A percentile compares a stretch with the other conserved stretches of the same genome.
phyloP scores from a whole-genome alignment of 2,113 vertebrate species.

The Antechinus flavipes region DNA sequence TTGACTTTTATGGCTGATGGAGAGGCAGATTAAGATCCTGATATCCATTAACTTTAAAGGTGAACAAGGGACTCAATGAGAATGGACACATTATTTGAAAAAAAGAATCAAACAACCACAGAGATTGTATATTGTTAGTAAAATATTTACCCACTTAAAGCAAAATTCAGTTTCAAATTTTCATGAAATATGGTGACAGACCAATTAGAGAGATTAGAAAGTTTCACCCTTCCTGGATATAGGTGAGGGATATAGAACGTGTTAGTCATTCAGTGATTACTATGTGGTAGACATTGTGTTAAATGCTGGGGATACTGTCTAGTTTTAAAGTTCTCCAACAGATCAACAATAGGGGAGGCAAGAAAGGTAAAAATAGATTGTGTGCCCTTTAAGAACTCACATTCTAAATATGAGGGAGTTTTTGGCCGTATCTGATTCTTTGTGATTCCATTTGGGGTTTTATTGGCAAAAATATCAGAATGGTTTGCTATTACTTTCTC shows the following conservation, averaged over 20 bases:
- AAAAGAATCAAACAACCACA: not conserved
- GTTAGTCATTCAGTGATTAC: not conserved
- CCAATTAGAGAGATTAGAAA: not conserved
- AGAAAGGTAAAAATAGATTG: not conserved
- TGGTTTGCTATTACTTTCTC: too few species aligned
- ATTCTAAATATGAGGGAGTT: not conserved
- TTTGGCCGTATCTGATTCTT: too few species aligned
- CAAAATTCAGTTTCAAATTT: constrained; percentile 45
- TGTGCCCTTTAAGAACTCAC: not conserved
- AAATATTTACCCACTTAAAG: constrained; percentile 42
- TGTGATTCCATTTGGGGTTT: too few species aligned
- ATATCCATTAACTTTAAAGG: constrained; percentile 49
- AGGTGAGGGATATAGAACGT: not conserved
- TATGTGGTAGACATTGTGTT: not conserved
- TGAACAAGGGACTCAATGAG: constrained; percentile 24
- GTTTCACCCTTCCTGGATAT: not conserved
- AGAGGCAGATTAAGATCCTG: constrained; percentile 54
- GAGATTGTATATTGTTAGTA: not conserved
- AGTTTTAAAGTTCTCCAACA: not conserved
- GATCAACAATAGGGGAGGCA: not conserved
- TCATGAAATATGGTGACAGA: not conserved
- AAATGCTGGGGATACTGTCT: not conserved
- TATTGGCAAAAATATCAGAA: too few species aligned
- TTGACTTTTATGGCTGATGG: constrained; percentile 49
- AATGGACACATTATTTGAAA: constrained; percentile 62